Conservation (phyloP, 2,888 invertebrate species). For the Brachypterus glaber region DNA sequence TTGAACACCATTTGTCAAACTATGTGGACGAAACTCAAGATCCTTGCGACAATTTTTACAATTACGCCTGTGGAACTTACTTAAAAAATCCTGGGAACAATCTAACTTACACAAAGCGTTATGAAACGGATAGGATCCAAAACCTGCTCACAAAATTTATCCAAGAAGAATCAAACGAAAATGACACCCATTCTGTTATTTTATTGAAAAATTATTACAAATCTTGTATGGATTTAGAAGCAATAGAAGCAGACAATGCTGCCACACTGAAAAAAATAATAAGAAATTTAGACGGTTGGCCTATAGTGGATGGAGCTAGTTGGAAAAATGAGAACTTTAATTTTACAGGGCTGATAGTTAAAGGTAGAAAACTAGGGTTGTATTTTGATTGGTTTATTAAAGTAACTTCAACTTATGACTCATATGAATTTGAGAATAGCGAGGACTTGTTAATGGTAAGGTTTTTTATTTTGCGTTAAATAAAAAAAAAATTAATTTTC, state of each 20-base stretch:
- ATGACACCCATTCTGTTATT: slow-evolving; percentile 38
- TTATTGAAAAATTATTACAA: slow-evolving; percentile 36
- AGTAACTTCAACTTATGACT: too few species aligned
- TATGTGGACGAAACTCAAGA: slow-evolving; percentile 31
- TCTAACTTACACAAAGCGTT: slow-evolving; percentile 7
- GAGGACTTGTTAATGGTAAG: too few species aligned
- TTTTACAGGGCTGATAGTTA: slow-evolving; percentile 19
- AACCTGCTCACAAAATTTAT: slow-evolving; percentile 2
- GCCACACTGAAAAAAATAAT: slow-evolving; percentile 16
- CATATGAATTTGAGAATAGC: too few species aligned
- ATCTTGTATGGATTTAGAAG: slow-evolving; percentile 22
- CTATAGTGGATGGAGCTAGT: slow-evolving; percentile 18
- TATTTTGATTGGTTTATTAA: slow-evolving; percentile 21
- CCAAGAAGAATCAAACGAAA: slow-evolving; percentile 14
- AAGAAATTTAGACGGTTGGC: slow-evolving; percentile 26
- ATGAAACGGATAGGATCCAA: slow-evolving; percentile 6
- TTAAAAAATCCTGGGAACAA: slow-evolving; percentile 43
- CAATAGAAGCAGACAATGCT: slow-evolving; percentile 15
- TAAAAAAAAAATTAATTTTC: too few species aligned
- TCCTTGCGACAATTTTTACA: slow-evolving; percentile 68
- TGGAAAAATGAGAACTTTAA: slow-evolving; percentile 24
- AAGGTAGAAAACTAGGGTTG: slow-evolving; percentile 16
- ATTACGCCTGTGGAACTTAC: slow-evolving; percentile 57
- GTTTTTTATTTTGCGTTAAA: too few species aligned
- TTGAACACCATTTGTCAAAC: background rate